Evolutionary conservation across 2,113 vertebrate species (phyloP).

Genomic region (Steatornis caripensis): DNA sequence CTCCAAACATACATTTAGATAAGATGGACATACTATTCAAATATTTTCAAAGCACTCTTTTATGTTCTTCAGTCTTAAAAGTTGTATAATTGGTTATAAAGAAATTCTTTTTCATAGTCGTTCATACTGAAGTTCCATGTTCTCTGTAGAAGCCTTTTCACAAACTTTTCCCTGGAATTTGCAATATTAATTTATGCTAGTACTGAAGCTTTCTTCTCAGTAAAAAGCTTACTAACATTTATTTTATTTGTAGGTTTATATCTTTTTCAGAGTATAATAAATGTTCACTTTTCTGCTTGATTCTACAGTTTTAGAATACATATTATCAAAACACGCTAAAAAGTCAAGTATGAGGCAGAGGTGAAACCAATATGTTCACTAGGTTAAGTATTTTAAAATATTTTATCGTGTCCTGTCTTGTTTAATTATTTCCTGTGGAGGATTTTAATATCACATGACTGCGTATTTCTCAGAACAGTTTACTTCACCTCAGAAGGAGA

Average conservation of each 20-base stretch:
- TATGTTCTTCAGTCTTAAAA: not conserved
- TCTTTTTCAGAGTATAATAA: not conserved
- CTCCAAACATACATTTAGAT: not conserved
- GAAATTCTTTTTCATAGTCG: not conserved
- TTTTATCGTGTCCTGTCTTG: not conserved
- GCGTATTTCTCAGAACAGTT: not conserved
- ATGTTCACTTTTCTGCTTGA: not conserved
- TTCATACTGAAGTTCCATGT: not conserved
- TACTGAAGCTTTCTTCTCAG: not conserved
- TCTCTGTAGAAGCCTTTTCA: not conserved
- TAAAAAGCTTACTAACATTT: not conserved
- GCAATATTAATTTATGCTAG: not conserved
- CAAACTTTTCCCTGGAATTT: not conserved
- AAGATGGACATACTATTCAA: not conserved
- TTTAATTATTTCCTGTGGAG: not conserved
- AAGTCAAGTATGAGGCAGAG: not conserved
- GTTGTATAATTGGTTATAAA: not conserved
- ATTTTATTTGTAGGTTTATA: not conserved
- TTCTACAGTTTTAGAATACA: not conserved
- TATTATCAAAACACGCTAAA: not conserved
- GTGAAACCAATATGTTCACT: not conserved
- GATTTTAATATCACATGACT: not conserved
- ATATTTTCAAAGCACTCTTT: not conserved
- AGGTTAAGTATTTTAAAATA: not conserved
- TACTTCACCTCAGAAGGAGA: not conserved